Conservation (phyloP, 2,888 invertebrate species). For the Strigamia crassipes region DNA sequence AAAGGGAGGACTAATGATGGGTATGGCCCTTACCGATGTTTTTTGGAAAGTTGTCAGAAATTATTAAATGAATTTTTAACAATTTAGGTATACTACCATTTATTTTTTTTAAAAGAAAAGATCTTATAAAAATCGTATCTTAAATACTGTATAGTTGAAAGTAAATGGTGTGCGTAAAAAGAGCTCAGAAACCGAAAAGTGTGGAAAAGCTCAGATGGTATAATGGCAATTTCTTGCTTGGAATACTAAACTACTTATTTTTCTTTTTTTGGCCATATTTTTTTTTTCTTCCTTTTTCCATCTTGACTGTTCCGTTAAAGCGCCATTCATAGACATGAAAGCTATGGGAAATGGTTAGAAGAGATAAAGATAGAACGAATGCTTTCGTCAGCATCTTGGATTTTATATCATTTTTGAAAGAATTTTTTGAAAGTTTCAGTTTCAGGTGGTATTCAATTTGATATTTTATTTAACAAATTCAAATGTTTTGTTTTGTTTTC, state of each 20-base stretch:
- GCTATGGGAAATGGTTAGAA: conserved; percentile 11
- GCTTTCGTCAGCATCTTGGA: neutral
- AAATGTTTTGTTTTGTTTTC: too few relatives aligned
- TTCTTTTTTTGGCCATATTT: neutral
- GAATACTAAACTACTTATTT: conserved; percentile 23
- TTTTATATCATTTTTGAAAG: neutral
- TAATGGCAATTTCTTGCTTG: conserved; percentile 37
- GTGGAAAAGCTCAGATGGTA: conserved; percentile 29
- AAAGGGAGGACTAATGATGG: conserved; percentile 25
- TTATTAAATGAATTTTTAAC: conserved; percentile 14
- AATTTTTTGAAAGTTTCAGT: neutral
- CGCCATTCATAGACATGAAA: neutral
- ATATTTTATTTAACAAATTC: too few relatives aligned
- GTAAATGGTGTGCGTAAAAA: neutral
- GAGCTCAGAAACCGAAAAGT: neutral
- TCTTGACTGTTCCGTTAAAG: neutral
- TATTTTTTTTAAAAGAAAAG: neutral
- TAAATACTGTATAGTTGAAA: neutral
- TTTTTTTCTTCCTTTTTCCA: neutral
- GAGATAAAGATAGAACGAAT: conserved; percentile 24
- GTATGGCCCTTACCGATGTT: conserved; percentile 12
- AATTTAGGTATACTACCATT: neutral
- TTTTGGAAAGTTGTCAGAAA: conserved; percentile 23
- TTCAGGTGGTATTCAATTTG: too few relatives aligned
- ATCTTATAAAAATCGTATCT: neutral